Conservation (phyloP, 2,888 invertebrate species). For the Oscheius onirici region DNA sequence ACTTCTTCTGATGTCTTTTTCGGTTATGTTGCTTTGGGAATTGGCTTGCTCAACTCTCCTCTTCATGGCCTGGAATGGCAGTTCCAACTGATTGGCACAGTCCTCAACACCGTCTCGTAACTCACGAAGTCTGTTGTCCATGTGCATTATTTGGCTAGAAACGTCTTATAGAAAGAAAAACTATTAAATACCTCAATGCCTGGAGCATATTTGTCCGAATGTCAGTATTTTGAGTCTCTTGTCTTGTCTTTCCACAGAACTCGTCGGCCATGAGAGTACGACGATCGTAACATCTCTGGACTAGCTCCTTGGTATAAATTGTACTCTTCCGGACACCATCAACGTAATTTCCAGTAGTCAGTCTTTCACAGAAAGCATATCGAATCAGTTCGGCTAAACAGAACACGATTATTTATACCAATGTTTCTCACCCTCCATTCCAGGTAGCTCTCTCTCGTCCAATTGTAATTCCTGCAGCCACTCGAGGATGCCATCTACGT, state of each 20-base stretch:
- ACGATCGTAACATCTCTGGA: slow-evolving; percentile 32
- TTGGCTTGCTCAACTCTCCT: slow-evolving; percentile 2
- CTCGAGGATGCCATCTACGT: neutral
- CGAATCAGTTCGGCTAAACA: slow-evolving; percentile 31
- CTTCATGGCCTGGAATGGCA: slow-evolving; percentile 49
- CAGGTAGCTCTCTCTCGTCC: slow-evolving; percentile 38
- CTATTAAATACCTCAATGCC: neutral
- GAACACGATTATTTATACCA: neutral
- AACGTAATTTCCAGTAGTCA: neutral
- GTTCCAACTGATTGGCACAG: slow-evolving; percentile 37
- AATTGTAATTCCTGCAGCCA: slow-evolving; percentile 29
- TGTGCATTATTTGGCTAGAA: slow-evolving; percentile 6
- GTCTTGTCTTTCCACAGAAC: slow-evolving; percentile 28
- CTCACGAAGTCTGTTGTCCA: slow-evolving; percentile 3
- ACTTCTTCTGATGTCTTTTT: slow-evolving; percentile 11
- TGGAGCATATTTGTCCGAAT: slow-evolving; percentile 9
- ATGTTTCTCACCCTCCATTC: slow-evolving; percentile 31
- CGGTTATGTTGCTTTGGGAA: neutral
- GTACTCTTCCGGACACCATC: slow-evolving; percentile 28
- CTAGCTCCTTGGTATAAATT: slow-evolving; percentile 32
- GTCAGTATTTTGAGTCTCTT: neutral
- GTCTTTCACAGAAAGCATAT: slow-evolving; percentile 22
- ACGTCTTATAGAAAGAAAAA: neutral
- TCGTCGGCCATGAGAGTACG: slow-evolving; percentile 34
- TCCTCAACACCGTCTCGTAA: slow-evolving; percentile 34